Evolutionary conservation across 2,888 invertebrate genomes (phyloP).

Genomic region (Epicampocera succincta): DNA sequence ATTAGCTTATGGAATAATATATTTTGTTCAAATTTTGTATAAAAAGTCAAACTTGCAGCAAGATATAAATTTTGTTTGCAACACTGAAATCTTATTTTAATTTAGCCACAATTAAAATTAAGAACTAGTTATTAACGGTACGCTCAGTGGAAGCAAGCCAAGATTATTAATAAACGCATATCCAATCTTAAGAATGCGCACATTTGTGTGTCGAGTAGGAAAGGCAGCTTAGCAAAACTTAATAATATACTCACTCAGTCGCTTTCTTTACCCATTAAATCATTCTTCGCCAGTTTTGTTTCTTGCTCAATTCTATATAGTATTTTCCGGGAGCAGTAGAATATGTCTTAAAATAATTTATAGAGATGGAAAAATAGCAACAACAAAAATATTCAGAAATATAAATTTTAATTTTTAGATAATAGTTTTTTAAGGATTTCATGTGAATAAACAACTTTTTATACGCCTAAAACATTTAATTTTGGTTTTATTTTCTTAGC

Average conservation of each 20-base stretch:
- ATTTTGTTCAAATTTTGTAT: constrained; percentile 16
- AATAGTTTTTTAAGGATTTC: constrained; percentile 41
- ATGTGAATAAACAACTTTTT: constrained; percentile 56
- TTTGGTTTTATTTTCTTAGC: no score
- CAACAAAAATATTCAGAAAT: constrained; percentile 25
- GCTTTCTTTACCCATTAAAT: constrained; percentile 14
- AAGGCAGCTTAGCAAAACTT: constrained; percentile 4
- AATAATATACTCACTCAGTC: constrained; percentile 2
- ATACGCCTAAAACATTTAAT: neutral
- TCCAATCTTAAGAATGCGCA: neutral
- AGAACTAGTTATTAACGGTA: constrained; percentile 39
- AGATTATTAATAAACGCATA: neutral
- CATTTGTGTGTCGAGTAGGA: neutral
- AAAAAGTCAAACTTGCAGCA: constrained; percentile 41
- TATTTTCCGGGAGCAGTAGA: constrained; percentile 34
- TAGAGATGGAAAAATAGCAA: neutral
- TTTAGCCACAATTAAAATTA: constrained; percentile 53
- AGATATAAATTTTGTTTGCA: constrained; percentile 15
- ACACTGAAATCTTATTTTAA: constrained; percentile 38
- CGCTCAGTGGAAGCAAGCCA: constrained; percentile 28
- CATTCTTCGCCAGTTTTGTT: constrained; percentile 14
- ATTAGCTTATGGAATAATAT: neutral
- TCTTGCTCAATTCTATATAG: neutral
- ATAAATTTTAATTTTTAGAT: constrained; percentile 47
- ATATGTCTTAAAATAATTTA: constrained; percentile 29